Evolutionary conservation across 1,140 invertebrate genomes (phyloP).

Genomic region (Euschistus heros): DNA sequence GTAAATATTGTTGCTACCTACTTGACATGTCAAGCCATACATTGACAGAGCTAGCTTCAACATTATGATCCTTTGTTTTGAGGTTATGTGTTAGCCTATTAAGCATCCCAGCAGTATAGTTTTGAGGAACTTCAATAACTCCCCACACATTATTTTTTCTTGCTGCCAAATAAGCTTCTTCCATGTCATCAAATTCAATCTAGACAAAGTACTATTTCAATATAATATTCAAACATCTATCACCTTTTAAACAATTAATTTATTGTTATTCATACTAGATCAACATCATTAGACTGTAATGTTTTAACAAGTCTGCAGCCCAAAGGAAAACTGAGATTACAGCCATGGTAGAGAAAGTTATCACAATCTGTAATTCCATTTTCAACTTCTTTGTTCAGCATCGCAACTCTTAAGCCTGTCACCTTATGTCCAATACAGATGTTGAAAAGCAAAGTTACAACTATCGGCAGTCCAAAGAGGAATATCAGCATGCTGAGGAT

Average conservation of each 20-base stretch:
- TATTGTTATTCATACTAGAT: constrained; percentile 19
- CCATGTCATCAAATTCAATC: constrained; percentile 7
- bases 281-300: constrained; percentile 18
- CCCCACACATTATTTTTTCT: constrained; percentile 16
- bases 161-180: background rate
- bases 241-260: background rate
- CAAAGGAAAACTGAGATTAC: constrained; percentile 23
- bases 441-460: constrained; percentile 27
- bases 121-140: constrained; percentile 16
- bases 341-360: background rate
- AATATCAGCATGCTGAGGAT: constrained; percentile 26
- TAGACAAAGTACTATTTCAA: background rate
- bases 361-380: constrained; percentile 15
- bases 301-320: constrained; percentile 26
- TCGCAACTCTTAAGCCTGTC: constrained; percentile 21
- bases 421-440: constrained; percentile 26
- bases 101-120: constrained; percentile 16
- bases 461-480: constrained; percentile 25
- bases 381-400: constrained; percentile 23
- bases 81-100: constrained; percentile 15
- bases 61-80: background rate
- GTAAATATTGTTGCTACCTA: constrained; percentile 4
- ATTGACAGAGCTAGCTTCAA: constrained; percentile 9
- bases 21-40: constrained; percentile 28
- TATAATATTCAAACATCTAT: background rate